Percentiles rank a stretch among this genome's conserved stretches.
phyloP scores from a whole-genome alignment of 2,113 vertebrate genomes.

The Rhadina sibilatrix region DNA sequence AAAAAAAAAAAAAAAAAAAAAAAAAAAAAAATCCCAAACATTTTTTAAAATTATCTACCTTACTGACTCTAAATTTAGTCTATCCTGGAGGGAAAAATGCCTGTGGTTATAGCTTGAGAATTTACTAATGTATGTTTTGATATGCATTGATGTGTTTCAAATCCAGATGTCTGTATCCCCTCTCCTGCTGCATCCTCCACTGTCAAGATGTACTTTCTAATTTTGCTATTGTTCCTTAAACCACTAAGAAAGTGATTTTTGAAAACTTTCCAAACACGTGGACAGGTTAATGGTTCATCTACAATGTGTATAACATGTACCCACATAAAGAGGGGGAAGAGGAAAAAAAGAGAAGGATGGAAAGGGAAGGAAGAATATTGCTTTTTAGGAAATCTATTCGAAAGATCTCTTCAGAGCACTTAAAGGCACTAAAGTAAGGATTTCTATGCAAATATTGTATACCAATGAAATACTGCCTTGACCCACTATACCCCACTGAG shows the following conservation, averaged over 20 bases:
- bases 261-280: background rate
- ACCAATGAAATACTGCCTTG: background rate
- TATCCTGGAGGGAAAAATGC: background rate
- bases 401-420: background rate
- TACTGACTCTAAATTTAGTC: background rate
- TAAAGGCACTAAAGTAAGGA: background rate
- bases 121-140: background rate
- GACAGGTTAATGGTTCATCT: background rate
- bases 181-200: background rate
- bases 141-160: background rate
- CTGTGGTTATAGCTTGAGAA: background rate
- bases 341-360: background rate
- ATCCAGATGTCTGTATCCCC: background rate
- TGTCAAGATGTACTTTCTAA: background rate
- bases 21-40: background rate
- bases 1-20: too few species aligned
- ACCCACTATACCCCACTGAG: background rate
- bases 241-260: background rate
- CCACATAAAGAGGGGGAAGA: background rate
- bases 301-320: background rate
- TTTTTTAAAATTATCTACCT: background rate
- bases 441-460: background rate
- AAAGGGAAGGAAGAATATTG: background rate
- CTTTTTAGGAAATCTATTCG: background rate
- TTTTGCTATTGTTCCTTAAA: background rate